These are phyloP conservation scores for Meandrina meandrites DNA, from an alignment of 92 coral and sea anemone genomes.

Conservation along the genomic window DNA sequence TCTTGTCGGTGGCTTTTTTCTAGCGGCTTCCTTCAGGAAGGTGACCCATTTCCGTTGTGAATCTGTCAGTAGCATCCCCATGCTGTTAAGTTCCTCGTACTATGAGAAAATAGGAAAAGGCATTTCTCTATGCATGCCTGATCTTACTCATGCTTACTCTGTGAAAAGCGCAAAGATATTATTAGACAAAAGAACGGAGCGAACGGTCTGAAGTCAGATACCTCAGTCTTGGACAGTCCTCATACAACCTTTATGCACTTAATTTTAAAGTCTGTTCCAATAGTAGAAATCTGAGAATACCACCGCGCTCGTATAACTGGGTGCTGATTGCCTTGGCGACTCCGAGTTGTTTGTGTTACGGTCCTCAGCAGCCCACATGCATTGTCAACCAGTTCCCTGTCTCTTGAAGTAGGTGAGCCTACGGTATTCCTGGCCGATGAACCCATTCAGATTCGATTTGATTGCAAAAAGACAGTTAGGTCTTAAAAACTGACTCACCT, in stretches of 20 bases:
- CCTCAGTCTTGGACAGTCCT: background rate
- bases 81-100: slow-evolving; percentile 87
- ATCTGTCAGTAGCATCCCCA: slow-evolving; percentile 91
- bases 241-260: background rate
- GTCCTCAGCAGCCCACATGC: too few species aligned
- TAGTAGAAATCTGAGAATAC: too few species aligned
- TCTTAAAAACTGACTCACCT: slow-evolving; percentile 46
- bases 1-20: slow-evolving; percentile 71
- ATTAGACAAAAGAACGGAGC: too few species aligned
- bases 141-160: background rate
- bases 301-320: too few species aligned
- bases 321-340: too few species aligned
- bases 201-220: background rate
- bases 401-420: too few species aligned
- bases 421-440: too few species aligned
- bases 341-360: too few species aligned
- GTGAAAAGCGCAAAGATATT: background rate
- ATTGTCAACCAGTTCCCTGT: too few species aligned
- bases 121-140: background rate
- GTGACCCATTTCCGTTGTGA: slow-evolving; percentile 89
- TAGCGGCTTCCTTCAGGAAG: slow-evolving; percentile 79
- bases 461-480: too few species aligned
- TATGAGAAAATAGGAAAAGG: slow-evolving; percentile 25
- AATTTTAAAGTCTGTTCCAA: too few species aligned
- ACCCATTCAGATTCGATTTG: too few species aligned